These are phyloP conservation scores for Gasteruption jaculator DNA, from an alignment of 2,888 invertebrate species.

Conservation along the genomic window DNA sequence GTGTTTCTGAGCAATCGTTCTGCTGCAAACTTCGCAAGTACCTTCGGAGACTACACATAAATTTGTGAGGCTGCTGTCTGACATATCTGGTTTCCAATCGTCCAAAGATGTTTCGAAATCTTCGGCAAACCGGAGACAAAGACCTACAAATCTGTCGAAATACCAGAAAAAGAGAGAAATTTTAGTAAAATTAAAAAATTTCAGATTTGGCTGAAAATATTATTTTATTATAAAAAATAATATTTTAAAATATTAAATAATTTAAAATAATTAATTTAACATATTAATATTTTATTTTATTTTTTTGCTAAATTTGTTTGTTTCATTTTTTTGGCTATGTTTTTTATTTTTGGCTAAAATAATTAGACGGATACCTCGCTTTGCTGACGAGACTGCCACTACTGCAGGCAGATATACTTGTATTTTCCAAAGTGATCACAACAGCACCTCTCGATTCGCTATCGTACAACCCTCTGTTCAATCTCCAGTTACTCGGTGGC, in stretches of 20 bases:
- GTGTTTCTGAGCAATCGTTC: conserved; percentile 84
- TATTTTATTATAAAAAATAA: conserved; percentile 7
- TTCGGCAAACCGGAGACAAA: conserved; percentile 92
- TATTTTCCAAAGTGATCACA: conserved; percentile 92
- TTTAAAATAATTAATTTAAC: conserved; percentile 3
- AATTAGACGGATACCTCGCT: conserved; percentile 53
- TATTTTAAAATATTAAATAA: neutral
- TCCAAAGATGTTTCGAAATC: conserved; percentile 95
- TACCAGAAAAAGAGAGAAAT: conserved; percentile 31
- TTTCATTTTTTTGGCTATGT: too few species aligned
- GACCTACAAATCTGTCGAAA: conserved; percentile 77
- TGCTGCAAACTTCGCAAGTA: conserved; percentile 94
- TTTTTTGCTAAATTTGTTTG: conserved; percentile 2
- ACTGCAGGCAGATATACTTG: conserved; percentile 93
- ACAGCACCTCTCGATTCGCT: conserved; percentile 84
- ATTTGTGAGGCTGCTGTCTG: conserved; percentile 76
- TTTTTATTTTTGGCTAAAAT: too few species aligned
- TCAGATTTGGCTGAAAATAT: neutral
- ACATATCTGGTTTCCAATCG: conserved; percentile 93
- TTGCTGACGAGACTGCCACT: conserved; percentile 94
- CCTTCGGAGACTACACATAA: conserved; percentile 98
- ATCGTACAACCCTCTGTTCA: conserved; percentile 64
- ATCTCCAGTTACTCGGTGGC: conserved; percentile 64
- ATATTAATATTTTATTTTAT: too few species aligned
- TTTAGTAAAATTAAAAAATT: conserved; percentile 1